Percentiles rank a stretch among this genome's conserved stretches.
phyloP scores from a whole-genome alignment of 2,888 invertebrate genomes.

The Horisme vitalbata region DNA sequence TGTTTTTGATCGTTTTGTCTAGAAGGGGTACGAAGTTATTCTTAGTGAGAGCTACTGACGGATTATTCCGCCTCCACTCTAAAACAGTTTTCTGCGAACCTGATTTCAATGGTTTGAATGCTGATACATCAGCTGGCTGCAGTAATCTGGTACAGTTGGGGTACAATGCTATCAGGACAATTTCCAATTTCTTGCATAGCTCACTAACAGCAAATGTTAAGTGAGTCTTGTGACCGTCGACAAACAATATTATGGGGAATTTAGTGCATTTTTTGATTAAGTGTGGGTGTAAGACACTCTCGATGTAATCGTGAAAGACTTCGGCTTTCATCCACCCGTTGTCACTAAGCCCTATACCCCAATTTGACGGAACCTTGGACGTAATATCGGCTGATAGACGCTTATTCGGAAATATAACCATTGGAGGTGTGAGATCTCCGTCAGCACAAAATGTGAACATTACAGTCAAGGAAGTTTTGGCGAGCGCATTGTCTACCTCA shows the following conservation, averaged over 20 bases:
- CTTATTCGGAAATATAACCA: slow-evolving; percentile 46
- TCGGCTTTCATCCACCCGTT: no score
- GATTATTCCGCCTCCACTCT: slow-evolving; percentile 30
- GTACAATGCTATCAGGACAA: no score
- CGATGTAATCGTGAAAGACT: slow-evolving; percentile 54
- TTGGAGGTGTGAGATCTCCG: slow-evolving; percentile 46
- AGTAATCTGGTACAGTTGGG: slow-evolving; percentile 36
- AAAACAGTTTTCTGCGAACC: slow-evolving; percentile 32
- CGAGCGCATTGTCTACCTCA: slow-evolving; percentile 47
- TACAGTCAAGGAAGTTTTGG: slow-evolving; percentile 48
- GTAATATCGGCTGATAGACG: slow-evolving; percentile 46
- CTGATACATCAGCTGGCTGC: slow-evolving; percentile 37
- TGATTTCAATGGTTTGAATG: slow-evolving; percentile 34
- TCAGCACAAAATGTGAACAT: slow-evolving; percentile 55
- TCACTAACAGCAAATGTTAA: slow-evolving; percentile 23
- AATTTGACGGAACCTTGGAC: slow-evolving; percentile 44
- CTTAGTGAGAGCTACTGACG: no score
- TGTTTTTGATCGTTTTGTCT: background rate
- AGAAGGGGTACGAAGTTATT: no score
- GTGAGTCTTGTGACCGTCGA: slow-evolving; percentile 28
- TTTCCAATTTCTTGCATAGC: slow-evolving; percentile 3
- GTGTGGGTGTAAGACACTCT: slow-evolving; percentile 44
- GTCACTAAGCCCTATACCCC: slow-evolving; percentile 53
- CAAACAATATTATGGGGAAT: slow-evolving; percentile 51
- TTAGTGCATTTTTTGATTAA: slow-evolving; percentile 33